Conservation (phyloP, 2,888 invertebrate genomes). For the Chymomyza amoena region DNA sequence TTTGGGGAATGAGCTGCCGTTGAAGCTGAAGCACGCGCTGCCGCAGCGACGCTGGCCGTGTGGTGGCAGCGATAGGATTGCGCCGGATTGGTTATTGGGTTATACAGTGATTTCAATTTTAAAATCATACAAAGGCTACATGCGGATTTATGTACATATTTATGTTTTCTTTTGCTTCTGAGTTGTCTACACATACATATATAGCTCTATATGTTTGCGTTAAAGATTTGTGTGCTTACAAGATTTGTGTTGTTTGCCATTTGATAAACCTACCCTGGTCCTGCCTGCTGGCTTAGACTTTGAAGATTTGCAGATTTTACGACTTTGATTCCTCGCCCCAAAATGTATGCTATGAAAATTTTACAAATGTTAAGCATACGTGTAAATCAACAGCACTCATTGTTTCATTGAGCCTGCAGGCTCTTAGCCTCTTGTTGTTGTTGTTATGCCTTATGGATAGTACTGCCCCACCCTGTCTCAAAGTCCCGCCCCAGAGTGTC, state of each 20-base stretch:
- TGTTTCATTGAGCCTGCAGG: constrained; percentile 36
- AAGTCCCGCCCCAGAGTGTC: not conserved
- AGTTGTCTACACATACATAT: not conserved
- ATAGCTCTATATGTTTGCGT: constrained; percentile 37
- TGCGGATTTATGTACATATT: constrained; percentile 9
- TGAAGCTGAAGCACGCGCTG: constrained; percentile 23
- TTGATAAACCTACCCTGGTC: constrained; percentile 63
- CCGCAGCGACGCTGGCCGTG: constrained; percentile 16
- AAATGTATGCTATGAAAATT: constrained; percentile 67
- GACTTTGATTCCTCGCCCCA: constrained; percentile 25
- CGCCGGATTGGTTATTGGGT: constrained; percentile 54
- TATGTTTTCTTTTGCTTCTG: not conserved
- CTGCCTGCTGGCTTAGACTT: not conserved
- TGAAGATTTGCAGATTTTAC: not conserved
- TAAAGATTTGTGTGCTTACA: constrained; percentile 63
- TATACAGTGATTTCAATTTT: constrained; percentile 70
- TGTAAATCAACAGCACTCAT: constrained; percentile 68
- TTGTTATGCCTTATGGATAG: not conserved
- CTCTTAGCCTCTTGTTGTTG: too few relatives aligned
- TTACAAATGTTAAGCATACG: constrained; percentile 57
- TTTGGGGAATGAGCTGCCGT: constrained; percentile 64
- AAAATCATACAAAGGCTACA: constrained; percentile 36
- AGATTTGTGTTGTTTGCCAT: constrained; percentile 68
- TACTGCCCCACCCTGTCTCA: not conserved
- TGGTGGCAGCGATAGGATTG: not conserved